Base-by-base conservation (phyloP, 2,113 vertebrate species). In the Dipodomys stephensi region DNA sequence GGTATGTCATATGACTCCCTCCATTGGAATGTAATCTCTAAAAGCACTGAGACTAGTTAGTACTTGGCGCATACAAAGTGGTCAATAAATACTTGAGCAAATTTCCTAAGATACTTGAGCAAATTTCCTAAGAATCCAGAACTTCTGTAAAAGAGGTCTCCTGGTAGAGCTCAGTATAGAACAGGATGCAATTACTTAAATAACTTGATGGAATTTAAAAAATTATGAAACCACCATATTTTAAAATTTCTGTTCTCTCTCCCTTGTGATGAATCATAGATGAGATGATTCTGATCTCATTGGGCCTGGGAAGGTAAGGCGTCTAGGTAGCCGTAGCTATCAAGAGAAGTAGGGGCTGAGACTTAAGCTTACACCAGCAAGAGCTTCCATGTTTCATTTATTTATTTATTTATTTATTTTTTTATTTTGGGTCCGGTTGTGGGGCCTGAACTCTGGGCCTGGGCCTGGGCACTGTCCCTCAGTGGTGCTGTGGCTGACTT, bases 221-320 rank as follows among this genome's bases (percentile, higher is more conserved):
- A 32, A 44, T 73, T 82, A 44, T 95, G 81, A 77, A 4, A 44
- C 46, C 13, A 32, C 46, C 64, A 67, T 44, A 64, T 62, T 94
- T 87, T 60, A 46, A n/a, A 79, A 35, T 85, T 79, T 64, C 73
- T 62, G 13, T 86, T 89, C 78, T 74, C 76, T 49, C 73, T 90
- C 32, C 15, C 44, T 76, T 27, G 32, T 8, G 12, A 76, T 62
- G 57, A 74, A 44, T 11, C 92, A 30, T 53, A 49, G 67, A 73
- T 5, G 25, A 87, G 32, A n/a, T 0, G 62, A 5, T 84, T 87
- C 27, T 23, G 20, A 27, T 46, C 68, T 68, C 30, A 25, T 2
- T 7, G 27, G 25, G 49, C 30, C 68, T 72, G 53, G 27, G 71
- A 32, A 53, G 60, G 28, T 35, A n/a, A 82, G 65, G 25, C n/a